A percentile compares a stretch with the other conserved stretches of the same genome.
Conservation (phyloP, 2,888 invertebrate genomes). For the Microdon myrmicae region DNA sequence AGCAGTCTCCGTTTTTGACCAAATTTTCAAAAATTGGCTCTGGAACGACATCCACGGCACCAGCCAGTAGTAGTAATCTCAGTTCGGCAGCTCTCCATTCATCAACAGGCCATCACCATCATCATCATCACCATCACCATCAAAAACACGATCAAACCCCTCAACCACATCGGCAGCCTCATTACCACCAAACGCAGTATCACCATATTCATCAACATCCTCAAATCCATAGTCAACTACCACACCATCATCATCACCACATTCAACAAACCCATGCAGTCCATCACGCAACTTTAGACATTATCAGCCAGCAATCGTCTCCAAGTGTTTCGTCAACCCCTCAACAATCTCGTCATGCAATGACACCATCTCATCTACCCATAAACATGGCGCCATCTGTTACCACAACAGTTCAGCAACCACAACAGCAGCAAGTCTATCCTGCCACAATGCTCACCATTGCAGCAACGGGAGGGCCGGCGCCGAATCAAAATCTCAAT, state of each 20-base stretch:
- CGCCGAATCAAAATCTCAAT: slow-evolving; percentile 58
- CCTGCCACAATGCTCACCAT: slow-evolving; percentile 55
- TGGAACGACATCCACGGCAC: slow-evolving; percentile 39
- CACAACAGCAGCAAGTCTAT: slow-evolving; percentile 45
- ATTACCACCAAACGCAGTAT: slow-evolving; percentile 46
- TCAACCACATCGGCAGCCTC: slow-evolving; percentile 39
- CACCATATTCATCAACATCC: slow-evolving; percentile 54
- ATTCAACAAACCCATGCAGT: slow-evolving; percentile 35
- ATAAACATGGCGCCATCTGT: slow-evolving; percentile 42
- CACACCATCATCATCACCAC: slow-evolving; percentile 48
- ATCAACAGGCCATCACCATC: slow-evolving; percentile 46
- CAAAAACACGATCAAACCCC: slow-evolving; percentile 56
- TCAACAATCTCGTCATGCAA: slow-evolving; percentile 43
- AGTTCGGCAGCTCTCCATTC: slow-evolving; percentile 27
- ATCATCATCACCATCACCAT: slow-evolving; percentile 51
- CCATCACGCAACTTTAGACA: slow-evolving; percentile 32
- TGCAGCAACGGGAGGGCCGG: slow-evolving; percentile 54
- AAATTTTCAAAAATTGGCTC: slow-evolving; percentile 18
- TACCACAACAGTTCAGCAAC: slow-evolving; percentile 49
- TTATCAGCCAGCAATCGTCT: slow-evolving; percentile 50
- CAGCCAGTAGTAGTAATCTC: slow-evolving; percentile 38
- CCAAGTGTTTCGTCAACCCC: slow-evolving; percentile 26
- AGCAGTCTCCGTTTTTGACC: slow-evolving; percentile 20
- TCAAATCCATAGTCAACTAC: slow-evolving; percentile 30
- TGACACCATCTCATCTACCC: slow-evolving; percentile 31